Conservation (phyloP, 2,888 invertebrate species). For the Macaria liturata region DNA sequence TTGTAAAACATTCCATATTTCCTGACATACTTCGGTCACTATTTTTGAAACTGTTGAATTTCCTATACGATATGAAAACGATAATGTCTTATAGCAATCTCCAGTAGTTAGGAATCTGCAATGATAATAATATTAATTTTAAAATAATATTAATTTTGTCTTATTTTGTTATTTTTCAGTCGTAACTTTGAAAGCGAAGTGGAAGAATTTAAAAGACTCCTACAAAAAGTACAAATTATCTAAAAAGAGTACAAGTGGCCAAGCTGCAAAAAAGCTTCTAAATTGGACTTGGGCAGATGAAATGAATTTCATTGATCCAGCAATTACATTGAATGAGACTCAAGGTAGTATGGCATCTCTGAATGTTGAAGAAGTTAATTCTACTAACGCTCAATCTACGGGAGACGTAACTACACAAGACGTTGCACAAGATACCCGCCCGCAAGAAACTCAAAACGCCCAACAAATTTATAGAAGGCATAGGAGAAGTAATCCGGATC, state of each 20-base stretch:
- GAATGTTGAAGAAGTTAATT: slow-evolving; percentile 24
- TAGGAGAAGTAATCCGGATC: slow-evolving; percentile 27
- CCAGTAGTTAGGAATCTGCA: slow-evolving; percentile 7
- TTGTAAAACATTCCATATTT: slow-evolving; percentile 13
- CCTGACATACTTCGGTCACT: slow-evolving; percentile 13
- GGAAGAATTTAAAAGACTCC: slow-evolving; percentile 24
- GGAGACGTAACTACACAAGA: slow-evolving; percentile 23
- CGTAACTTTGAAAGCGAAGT: slow-evolving; percentile 20
- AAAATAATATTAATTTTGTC: slow-evolving; percentile 22
- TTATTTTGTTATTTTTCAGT: slow-evolving; percentile 24
- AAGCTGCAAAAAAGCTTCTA: slow-evolving; percentile 22
- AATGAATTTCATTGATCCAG: slow-evolving; percentile 30
- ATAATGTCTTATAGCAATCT: slow-evolving; percentile 2
- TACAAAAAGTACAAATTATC: slow-evolving; percentile 11
- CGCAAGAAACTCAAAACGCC: slow-evolving; percentile 29
- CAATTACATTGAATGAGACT: slow-evolving; percentile 25
- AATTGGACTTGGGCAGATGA: slow-evolving; percentile 30
- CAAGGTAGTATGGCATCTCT: slow-evolving; percentile 27
- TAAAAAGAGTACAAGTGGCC: slow-evolving; percentile 10
- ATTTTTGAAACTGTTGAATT: slow-evolving; percentile 13
- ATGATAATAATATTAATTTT: not conserved
- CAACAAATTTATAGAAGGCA: slow-evolving; percentile 31
- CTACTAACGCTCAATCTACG: slow-evolving; percentile 25
- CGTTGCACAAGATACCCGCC: slow-evolving; percentile 25
- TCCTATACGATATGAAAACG: slow-evolving; percentile 8